Evolutionary conservation across 2,113 vertebrate genomes (phyloP).

Genomic region (Silurus asotus): DNA sequence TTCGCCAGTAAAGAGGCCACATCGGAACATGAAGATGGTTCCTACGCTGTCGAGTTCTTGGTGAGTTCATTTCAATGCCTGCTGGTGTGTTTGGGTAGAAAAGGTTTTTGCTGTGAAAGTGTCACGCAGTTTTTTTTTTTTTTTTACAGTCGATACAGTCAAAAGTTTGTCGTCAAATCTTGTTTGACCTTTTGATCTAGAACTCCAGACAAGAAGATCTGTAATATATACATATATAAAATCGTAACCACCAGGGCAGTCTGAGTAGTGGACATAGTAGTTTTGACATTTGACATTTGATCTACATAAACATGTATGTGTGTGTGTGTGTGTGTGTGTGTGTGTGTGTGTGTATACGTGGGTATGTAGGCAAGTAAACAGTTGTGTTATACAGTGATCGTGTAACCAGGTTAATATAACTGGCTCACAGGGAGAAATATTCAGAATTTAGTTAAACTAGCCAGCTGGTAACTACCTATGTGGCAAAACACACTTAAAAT

Average conservation of each 20-base stretch:
- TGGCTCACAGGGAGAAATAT: background rate
- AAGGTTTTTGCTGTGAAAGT: background rate
- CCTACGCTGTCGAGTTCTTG: constrained; percentile 67
- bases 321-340: background rate
- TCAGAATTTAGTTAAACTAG: background rate
- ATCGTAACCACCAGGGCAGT: background rate
- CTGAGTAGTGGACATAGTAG: background rate
- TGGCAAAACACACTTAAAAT: constrained; percentile 14
- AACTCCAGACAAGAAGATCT: background rate
- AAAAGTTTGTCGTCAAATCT: background rate
- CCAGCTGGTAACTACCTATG: background rate
- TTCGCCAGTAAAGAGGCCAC: constrained; percentile 62
- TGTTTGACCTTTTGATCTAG: background rate
- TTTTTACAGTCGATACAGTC: background rate
- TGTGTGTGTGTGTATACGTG: background rate
- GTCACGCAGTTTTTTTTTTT: too few relatives aligned
- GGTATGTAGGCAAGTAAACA: background rate
- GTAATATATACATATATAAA: too few relatives aligned
- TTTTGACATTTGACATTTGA: background rate
- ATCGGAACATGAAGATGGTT: constrained; percentile 45
- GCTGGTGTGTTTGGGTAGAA: background rate
- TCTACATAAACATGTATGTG: background rate
- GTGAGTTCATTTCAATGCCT: constrained; percentile 62
- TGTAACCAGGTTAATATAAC: background rate
- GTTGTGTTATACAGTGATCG: background rate